Conservation (phyloP, 2,113 vertebrate species). For the Elephantulus edwardii region DNA sequence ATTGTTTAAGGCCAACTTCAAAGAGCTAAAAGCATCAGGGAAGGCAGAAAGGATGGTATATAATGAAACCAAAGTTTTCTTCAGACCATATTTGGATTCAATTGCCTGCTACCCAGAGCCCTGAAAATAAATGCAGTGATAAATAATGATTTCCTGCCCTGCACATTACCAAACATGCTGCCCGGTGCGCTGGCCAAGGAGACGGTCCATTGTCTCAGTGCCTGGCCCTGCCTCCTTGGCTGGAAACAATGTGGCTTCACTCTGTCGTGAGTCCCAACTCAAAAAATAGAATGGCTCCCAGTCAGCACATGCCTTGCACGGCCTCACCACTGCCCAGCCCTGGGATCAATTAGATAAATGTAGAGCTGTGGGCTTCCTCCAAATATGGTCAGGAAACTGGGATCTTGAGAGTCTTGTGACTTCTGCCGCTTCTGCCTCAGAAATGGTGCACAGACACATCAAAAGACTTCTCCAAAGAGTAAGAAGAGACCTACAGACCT, state of each 20-base stretch:
- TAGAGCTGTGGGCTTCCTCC: constrained; percentile 39
- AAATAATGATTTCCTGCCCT: constrained; percentile 72
- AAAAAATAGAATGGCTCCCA: constrained; percentile 70
- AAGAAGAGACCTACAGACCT: no score
- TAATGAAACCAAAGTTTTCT: constrained; percentile 27
- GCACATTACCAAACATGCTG: constrained; percentile 74
- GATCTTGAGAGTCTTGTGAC: background rate
- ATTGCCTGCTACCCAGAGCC: constrained; percentile 43
- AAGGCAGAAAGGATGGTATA: constrained; percentile 9
- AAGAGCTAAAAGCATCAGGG: background rate
- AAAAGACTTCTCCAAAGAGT: no score
- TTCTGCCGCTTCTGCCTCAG: background rate
- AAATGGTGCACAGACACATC: background rate
- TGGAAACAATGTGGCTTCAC: constrained; percentile 67
- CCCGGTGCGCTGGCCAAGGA: constrained; percentile 52
- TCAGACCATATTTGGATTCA: constrained; percentile 76
- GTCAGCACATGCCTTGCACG: constrained; percentile 48
- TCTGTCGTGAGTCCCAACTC: constrained; percentile 63
- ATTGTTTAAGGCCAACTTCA: constrained; percentile 36
- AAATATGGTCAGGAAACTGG: constrained; percentile 62
- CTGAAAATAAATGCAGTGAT: constrained; percentile 71
- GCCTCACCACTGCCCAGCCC: constrained; percentile 55
- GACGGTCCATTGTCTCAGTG: constrained; percentile 70
- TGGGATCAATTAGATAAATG: constrained; percentile 72
- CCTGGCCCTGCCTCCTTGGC: constrained; percentile 16